phyloP scores from a whole-genome alignment of 2,888 invertebrate genomes.

The Drosophila sordidula region DNA sequence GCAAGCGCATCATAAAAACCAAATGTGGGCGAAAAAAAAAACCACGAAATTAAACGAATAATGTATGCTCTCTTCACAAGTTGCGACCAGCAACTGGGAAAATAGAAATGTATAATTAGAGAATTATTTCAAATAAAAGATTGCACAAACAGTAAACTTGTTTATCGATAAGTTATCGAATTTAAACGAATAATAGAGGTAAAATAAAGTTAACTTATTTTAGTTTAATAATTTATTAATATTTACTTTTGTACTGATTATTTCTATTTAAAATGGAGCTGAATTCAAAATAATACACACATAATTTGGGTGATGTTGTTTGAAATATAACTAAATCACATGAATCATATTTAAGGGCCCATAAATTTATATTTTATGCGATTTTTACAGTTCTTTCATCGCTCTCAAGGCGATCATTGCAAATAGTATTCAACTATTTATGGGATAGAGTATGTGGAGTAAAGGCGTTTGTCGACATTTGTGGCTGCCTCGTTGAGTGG shows the following conservation, averaged over 20 bases:
- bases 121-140: neutral
- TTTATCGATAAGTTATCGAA: neutral
- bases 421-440: constrained; percentile 16
- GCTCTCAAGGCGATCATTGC: constrained; percentile 1
- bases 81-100: neutral
- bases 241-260: too few species aligned
- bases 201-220: too few species aligned
- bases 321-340: too few species aligned
- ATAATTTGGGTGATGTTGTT: too few species aligned
- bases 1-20: constrained; percentile 46
- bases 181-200: too few species aligned
- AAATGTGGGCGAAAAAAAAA: neutral
- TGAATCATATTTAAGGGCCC: neutral
- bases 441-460: constrained; percentile 14
- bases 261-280: too few species aligned
- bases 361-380: constrained; percentile 4
- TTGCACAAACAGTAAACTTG: neutral
- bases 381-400: neutral
- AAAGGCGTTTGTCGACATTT: constrained; percentile 17
- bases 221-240: too few species aligned
- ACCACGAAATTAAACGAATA: neutral
- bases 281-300: too few species aligned
- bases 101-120: neutral
- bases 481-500: constrained; percentile 18
- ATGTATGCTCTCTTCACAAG: constrained; percentile 2